Base-by-base conservation (phyloP, 2,113 vertebrate species). In the Myocastor coypus region DNA sequence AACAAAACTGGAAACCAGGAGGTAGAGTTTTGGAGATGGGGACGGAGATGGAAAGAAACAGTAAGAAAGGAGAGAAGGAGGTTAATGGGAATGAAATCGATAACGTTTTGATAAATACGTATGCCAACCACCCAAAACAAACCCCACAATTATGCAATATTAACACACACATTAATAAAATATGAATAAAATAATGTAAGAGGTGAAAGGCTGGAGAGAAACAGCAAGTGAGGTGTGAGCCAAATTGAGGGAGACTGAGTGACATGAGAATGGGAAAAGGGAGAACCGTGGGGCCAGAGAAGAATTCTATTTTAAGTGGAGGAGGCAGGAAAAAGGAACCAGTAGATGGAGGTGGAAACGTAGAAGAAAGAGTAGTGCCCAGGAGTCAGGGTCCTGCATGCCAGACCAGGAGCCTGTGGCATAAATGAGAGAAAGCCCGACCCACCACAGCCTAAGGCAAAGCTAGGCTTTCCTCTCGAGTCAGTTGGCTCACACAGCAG, bases 381-480 rank as follows among this genome's bases (percentile, higher is more conserved):
- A 22, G 28, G 24, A 14, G 40, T 12, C n/a, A 57, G 66, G 83
- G n/a, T 63, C 40, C 3, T 0, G 9, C 2, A 19, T 80, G 46
- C 71, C 73, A 83, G 75, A 83, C 42, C 26, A 71, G 64, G 73
- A 52, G 73, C 84, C 61, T 84, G 28, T 42, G 30, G 46, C 71
- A 34, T 55, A 57, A 92, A 96, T 40, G 89, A 94, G 88, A 83
- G 91, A 92, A 97, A 82, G 63, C 71, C 77, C 55, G 94, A 84
- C 59, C 78, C 66, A 46, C 75, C 17, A 55, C 61, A 50, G 93
- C 46, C 87, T 93, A 55, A 83, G 89, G 57, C 68, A 50, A 63
- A 66, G 3, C 84, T 34, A 68, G 66, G 34, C 66, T 69, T 19
- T n/a, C 66, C n/a, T 69, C n/a, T 34, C 16, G 16, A n/a, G 7